Evolutionary conservation across 2,113 vertebrate genomes (phyloP), one percentile per base, ranked within the genome.

Genomic region (Poecilia latipinna): DNA sequence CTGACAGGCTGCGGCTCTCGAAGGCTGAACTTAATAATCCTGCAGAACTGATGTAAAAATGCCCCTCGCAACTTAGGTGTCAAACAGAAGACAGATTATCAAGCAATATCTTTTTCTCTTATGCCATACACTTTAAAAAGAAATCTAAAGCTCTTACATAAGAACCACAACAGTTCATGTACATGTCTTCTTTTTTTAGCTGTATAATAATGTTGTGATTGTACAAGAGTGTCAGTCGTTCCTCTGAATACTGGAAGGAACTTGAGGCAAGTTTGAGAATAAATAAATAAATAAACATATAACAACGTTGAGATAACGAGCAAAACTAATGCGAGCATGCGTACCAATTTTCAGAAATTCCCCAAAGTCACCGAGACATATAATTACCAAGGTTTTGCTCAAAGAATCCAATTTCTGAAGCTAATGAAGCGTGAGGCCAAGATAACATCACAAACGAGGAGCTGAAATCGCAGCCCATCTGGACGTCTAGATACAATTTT

Each of bases 401-500:
- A 67, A 82, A 68, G 48, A 79, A 84, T 78, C 82, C 68, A 77
- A 79, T 88, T 70, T 82, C 24, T 28, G 78, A 61, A 78, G 68
- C 57, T 75, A 84, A 86, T 68, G 82, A 77, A 70, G 81, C 76
- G 37, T n/a, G 75, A 77, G 42, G 54, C 63, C 54, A 42, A 70
- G 73, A 88, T 81, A 73, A 79, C 65, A 67, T 78, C 70, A 44
- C 69, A 82, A 86, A 83, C 33, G 74, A 81, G 67, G 60, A 74
- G 51, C 54, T 67, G 74, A 64, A 77, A 82, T 75, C 28, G 61
- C 78, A 77, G 65, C 71, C 84, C 82, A 77, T 82, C 68, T 78
- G 77, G 81, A 79, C 78, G 57, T 82, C 26, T 32, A 66, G 70
- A 79, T 39, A 68, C 70, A 66, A 44, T 28, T 32, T 42, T 78